Evolutionary conservation across 2,113 vertebrate species (phyloP).

Genomic region (Oxyura jamaicensis): DNA sequence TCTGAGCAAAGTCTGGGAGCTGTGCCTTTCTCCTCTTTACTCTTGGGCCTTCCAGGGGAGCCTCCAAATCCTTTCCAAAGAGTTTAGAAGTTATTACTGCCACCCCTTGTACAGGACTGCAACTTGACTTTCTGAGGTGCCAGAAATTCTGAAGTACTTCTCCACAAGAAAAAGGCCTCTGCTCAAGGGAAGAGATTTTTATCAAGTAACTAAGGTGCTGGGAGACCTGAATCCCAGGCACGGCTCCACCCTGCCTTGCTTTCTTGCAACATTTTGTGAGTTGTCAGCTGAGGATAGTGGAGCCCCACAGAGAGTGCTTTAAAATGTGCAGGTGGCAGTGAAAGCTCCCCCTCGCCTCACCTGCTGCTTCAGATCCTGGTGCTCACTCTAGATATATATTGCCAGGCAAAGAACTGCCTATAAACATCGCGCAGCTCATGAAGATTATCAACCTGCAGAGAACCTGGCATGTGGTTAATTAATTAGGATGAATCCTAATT

Average conservation of each 20-base stretch:
- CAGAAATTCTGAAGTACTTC: conserved; percentile 26
- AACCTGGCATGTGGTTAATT: conserved; percentile 32
- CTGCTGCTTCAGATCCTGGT: background rate
- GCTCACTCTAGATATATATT: background rate
- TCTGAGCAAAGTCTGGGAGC: background rate
- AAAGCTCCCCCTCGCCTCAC: background rate
- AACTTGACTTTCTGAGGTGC: background rate
- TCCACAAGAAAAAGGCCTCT: background rate
- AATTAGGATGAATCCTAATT: conserved; percentile 47
- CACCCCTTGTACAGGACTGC: background rate
- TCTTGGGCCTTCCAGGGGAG: conserved; percentile 1
- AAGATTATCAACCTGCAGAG: background rate
- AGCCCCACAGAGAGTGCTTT: background rate
- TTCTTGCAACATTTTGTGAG: background rate
- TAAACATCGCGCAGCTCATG: background rate
- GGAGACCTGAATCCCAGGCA: background rate
- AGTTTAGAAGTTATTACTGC: background rate
- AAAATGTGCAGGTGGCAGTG: background rate
- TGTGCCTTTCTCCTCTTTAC: conserved; percentile 1
- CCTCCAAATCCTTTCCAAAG: background rate
- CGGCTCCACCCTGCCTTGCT: background rate
- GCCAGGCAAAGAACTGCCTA: background rate
- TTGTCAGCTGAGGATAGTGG: background rate
- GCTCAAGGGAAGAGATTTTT: background rate
- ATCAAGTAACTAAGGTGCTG: background rate